phyloP scores from a whole-genome alignment of 2,888 invertebrate species.

The Volucella inanis region DNA sequence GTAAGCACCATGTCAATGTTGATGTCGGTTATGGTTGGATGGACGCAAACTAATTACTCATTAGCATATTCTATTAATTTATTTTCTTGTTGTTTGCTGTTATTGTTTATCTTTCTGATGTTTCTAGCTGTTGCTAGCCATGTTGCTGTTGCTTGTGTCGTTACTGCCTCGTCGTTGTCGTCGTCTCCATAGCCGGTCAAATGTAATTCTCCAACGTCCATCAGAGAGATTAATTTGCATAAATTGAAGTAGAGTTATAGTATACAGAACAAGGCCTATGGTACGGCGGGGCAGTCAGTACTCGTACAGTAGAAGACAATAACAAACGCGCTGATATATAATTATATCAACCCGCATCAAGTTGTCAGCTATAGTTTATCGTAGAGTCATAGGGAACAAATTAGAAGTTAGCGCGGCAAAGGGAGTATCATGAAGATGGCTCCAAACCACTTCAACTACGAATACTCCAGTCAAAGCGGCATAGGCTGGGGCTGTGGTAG shows the following conservation, averaged over 20 bases:
- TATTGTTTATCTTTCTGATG: constrained; percentile 57
- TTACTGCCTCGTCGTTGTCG: constrained; percentile 12
- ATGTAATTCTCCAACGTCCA: constrained; percentile 69
- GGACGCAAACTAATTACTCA: constrained; percentile 67
- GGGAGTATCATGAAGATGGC: background rate
- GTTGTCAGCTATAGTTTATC: constrained; percentile 71
- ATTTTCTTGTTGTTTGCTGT: constrained; percentile 65
- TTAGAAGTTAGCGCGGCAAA: constrained; percentile 44
- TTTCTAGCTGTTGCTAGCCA: background rate
- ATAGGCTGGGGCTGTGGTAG: background rate
- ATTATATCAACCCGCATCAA: constrained; percentile 73
- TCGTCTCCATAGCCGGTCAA: constrained; percentile 47
- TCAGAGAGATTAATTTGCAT: constrained; percentile 72
- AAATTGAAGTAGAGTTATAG: constrained; percentile 46
- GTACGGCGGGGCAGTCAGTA: too few species aligned
- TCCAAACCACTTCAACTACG: too few species aligned
- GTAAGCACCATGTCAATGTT: constrained; percentile 11
- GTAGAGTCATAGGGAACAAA: constrained; percentile 69
- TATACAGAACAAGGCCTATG: too few species aligned
- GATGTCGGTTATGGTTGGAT: constrained; percentile 63
- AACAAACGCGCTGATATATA: constrained; percentile 60
- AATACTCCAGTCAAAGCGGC: too few species aligned
- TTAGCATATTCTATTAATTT: constrained; percentile 72
- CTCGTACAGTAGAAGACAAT: constrained; percentile 47
- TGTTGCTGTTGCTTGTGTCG: background rate